Evolutionary conservation across 2,888 invertebrate genomes (phyloP).

Genomic region (Allophyes oxyacanthae): DNA sequence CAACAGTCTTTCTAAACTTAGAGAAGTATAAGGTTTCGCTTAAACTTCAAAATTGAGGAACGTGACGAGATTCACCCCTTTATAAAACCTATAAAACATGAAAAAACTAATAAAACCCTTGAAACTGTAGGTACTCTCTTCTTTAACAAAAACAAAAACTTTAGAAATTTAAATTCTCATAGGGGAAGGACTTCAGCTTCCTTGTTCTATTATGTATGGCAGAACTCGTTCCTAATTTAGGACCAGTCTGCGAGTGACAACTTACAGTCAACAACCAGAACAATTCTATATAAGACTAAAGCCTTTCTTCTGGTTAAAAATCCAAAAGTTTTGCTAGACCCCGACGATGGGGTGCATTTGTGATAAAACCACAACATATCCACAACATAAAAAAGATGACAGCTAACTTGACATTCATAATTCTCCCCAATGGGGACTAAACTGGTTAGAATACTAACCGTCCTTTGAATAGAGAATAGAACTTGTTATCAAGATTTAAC

Average conservation of each 20-base stretch:
- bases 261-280: no score
- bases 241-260: no score
- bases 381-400: background rate
- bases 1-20: constrained; percentile 83
- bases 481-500: background rate
- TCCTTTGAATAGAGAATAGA: constrained; percentile 1
- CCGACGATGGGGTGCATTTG: no score
- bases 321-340: no score
- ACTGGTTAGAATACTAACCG: background rate
- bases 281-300: no score
- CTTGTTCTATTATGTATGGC: no score
- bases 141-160: background rate
- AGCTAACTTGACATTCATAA: background rate
- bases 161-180: no score
- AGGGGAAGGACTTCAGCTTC: no score
- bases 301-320: no score
- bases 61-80: background rate
- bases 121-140: background rate
- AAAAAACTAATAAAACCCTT: background rate
- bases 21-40: constrained; percentile 68
- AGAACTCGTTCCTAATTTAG: no score
- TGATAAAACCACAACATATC: background rate
- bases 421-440: background rate
- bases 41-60: constrained; percentile 43
- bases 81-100: background rate